phyloP scores from a whole-genome alignment of 2,888 invertebrate species.

The Parasteatoda lunata region DNA sequence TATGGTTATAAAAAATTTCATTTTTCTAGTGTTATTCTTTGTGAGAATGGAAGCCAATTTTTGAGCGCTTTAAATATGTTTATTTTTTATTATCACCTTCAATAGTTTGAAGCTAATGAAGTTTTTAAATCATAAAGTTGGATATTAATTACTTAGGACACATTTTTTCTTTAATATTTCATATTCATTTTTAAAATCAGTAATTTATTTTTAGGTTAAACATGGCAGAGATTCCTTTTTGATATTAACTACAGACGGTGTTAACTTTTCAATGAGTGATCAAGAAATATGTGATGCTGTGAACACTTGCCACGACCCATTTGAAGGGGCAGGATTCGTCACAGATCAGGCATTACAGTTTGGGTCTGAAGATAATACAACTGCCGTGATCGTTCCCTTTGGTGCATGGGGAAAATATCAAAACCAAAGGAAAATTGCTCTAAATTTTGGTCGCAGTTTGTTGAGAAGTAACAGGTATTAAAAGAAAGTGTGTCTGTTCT shows the following conservation, averaged over 20 bases:
- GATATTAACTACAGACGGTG: slow-evolving; percentile 76
- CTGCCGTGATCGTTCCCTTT: slow-evolving; percentile 76
- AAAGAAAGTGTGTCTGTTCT: background rate
- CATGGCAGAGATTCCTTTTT: slow-evolving; percentile 77
- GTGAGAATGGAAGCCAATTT: no score
- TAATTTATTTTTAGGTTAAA: slow-evolving; percentile 73
- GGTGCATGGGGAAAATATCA: slow-evolving; percentile 76
- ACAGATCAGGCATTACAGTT: slow-evolving; percentile 77
- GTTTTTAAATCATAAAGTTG: no score
- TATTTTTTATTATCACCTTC: no score
- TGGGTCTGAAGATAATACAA: slow-evolving; percentile 77
- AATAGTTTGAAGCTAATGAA: no score
- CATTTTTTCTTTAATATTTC: no score
- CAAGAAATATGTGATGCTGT: slow-evolving; percentile 76
- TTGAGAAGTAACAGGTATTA: slow-evolving; percentile 69
- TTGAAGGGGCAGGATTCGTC: slow-evolving; percentile 75
- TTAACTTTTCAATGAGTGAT: slow-evolving; percentile 76
- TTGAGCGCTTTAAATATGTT: no score
- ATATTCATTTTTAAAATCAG: slow-evolving; percentile 10
- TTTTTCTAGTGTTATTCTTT: no score
- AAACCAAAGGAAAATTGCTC: slow-evolving; percentile 61
- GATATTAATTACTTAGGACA: no score
- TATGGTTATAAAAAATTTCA: no score
- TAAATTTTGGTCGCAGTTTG: slow-evolving; percentile 70
- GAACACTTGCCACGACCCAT: slow-evolving; percentile 74